A percentile compares a stretch with the other conserved stretches of the same genome.
Evolutionary conservation across 2,113 vertebrate genomes (phyloP).

Genomic region (Nibea albiflora): DNA sequence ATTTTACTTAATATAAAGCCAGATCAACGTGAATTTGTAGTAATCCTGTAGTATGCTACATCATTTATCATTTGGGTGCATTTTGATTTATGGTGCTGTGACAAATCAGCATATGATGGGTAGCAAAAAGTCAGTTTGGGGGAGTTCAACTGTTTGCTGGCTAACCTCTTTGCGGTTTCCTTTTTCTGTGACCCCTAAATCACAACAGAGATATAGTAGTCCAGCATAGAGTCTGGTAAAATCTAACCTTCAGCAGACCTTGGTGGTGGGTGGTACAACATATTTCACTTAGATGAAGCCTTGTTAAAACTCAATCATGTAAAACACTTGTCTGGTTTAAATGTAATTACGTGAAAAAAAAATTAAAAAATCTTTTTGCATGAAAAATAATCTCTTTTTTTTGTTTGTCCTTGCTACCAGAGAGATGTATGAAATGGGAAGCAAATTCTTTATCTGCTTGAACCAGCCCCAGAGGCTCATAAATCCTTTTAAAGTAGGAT

Average conservation of each 20-base stretch:
- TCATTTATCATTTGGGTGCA: background rate
- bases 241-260: constrained; percentile 73
- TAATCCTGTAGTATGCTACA: background rate
- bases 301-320: constrained; percentile 69
- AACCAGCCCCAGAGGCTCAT: constrained; percentile 72
- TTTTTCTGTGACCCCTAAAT: constrained; percentile 75
- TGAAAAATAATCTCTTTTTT: constrained; percentile 20
- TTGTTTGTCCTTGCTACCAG: constrained; percentile 55
- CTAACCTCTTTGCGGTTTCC: constrained; percentile 76
- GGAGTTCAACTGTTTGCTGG: constrained; percentile 69
- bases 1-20: background rate
- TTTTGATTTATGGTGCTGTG: constrained; percentile 19
- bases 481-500: constrained; percentile 78
- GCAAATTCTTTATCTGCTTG: constrained; percentile 55
- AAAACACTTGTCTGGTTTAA: constrained; percentile 39
- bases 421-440: constrained; percentile 51
- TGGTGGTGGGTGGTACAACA: constrained; percentile 69
- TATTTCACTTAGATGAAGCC: constrained; percentile 63
- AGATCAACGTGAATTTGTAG: background rate
- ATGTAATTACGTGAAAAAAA: constrained; percentile 53
- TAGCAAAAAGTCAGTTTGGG: constrained; percentile 55
- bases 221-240: constrained; percentile 68
- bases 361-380: background rate
- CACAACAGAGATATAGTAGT: constrained; percentile 66
- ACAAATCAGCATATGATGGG: constrained; percentile 67